These are phyloP conservation scores for Prunella strophiata DNA, from an alignment of 2,797 vertebrate genomes.

Conservation along the genomic window DNA sequence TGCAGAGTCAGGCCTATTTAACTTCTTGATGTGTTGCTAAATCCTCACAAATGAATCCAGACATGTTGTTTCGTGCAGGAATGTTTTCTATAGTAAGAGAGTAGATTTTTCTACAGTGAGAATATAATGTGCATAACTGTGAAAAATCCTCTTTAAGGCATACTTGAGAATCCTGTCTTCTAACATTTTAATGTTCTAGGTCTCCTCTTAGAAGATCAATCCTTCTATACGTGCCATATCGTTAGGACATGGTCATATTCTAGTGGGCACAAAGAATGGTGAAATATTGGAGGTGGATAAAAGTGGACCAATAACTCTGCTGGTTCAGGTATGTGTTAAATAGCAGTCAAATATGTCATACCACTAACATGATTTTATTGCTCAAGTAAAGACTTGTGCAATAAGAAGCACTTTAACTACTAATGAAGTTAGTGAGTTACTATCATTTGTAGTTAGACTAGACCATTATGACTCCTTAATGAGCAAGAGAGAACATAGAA, in stretches of 20 bases:
- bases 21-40: not conserved
- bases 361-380: not conserved
- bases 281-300: slow-evolving; percentile 99
- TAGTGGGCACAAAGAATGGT: slow-evolving; percentile 97
- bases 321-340: slow-evolving; percentile 89
- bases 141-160: not conserved
- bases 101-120: not conserved
- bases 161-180: not conserved
- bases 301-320: slow-evolving; percentile 94
- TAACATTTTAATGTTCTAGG: slow-evolving; percentile 78
- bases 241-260: slow-evolving; percentile 96
- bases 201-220: slow-evolving; percentile 96
- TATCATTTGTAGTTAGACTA: not conserved
- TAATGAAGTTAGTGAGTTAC: not conserved
- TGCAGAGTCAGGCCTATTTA: not conserved
- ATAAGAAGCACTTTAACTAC: not conserved
- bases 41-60: not conserved
- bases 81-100: not conserved
- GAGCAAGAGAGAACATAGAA: not conserved
- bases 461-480: not conserved
- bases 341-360: not conserved
- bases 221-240: slow-evolving; percentile 99
- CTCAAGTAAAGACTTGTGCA: not conserved
- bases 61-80: not conserved
- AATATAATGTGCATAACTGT: not conserved